These are phyloP conservation scores for Mirounga angustirostris DNA, from an alignment of 2,113 vertebrate species.

Conservation along the genomic window DNA sequence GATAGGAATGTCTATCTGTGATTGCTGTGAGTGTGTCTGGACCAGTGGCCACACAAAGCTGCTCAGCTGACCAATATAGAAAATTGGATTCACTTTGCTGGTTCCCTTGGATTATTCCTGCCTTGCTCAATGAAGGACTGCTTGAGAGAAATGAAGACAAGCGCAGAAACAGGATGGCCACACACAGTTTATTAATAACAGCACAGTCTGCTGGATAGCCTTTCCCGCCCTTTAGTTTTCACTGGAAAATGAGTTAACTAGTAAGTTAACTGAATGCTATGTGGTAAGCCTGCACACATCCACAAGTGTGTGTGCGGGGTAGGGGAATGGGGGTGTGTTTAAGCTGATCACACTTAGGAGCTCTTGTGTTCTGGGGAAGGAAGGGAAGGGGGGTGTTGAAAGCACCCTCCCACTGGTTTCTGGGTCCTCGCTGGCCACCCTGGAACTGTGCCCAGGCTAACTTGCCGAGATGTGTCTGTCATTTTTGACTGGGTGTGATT, in stretches of 20 bases:
- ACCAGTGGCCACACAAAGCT: neutral
- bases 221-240: constrained; percentile 53
- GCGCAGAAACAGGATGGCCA: neutral
- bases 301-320: neutral
- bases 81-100: neutral
- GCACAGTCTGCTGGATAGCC: constrained; percentile 51
- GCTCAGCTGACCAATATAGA: neutral
- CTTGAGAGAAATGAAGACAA: constrained; percentile 54
- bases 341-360: constrained; percentile 54
- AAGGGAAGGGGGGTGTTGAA: neutral
- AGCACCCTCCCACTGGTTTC: constrained; percentile 50
- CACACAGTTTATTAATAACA: constrained; percentile 65
- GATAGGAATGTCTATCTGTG: neutral
- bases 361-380: constrained; percentile 12
- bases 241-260: constrained; percentile 61
- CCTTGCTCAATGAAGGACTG: neutral
- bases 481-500: constrained; percentile 85
- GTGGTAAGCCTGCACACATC: neutral
- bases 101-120: neutral
- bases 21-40: neutral
- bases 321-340: neutral
- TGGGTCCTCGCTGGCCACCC: constrained; percentile 68
- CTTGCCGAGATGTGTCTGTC: constrained; percentile 78
- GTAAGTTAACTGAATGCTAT: constrained; percentile 56
- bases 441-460: constrained; percentile 77